Percentiles rank a stretch among this genome's conserved stretches.
These are phyloP conservation scores for Heterocephalus glaber DNA, from an alignment of 2,113 vertebrate species.

Conservation along the genomic window DNA sequence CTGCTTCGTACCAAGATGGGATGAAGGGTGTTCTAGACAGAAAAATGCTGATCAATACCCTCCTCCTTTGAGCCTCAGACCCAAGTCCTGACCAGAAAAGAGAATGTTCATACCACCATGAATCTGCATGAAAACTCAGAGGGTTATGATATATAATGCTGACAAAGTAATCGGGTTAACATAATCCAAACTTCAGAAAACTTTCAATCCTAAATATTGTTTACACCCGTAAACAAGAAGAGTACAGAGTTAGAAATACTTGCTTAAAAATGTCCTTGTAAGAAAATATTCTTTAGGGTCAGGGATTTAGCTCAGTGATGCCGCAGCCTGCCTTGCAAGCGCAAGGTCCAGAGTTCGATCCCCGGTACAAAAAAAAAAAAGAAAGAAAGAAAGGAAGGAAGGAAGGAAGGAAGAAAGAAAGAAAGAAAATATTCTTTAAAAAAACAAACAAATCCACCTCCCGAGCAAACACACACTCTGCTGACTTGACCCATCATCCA, in stretches of 20 bases:
- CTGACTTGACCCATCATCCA: not conserved
- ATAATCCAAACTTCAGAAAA: not conserved
- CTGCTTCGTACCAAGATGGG: not conserved
- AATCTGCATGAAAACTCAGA: not conserved
- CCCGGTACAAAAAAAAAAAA: too few species aligned
- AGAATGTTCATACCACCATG: not conserved
- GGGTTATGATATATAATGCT: not conserved
- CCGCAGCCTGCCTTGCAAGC: too few species aligned
- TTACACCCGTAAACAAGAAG: not conserved
- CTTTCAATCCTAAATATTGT: not conserved
- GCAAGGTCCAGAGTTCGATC: too few species aligned
- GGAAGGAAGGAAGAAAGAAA: too few species aligned
- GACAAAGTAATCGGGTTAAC: not conserved
- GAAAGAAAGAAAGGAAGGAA: too few species aligned
- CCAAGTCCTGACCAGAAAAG: not conserved
- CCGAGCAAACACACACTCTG: not conserved
- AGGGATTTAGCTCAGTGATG: too few species aligned
- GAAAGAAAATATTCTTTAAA: not conserved
- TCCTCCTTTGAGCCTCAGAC: not conserved
- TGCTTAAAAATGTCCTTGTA: not conserved
- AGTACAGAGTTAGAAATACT: not conserved
- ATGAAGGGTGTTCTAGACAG: not conserved
- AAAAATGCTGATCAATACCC: not conserved
- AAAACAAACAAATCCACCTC: not conserved
- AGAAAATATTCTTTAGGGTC: too few species aligned